Conservation (phyloP, 2,797 vertebrate genomes). For the Schizopygopsis pylzovi region DNA sequence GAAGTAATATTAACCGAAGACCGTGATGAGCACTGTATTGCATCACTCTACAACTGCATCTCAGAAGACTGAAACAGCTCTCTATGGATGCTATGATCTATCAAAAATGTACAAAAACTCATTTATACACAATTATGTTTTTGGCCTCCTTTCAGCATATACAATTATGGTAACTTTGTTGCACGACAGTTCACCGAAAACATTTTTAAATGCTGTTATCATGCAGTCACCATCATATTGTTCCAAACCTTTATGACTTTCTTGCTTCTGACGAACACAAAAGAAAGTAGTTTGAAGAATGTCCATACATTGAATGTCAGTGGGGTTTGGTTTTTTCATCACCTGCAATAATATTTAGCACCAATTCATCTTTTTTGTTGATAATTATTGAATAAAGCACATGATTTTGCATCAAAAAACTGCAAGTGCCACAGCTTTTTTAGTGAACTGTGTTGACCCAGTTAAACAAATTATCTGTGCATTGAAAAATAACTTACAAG, state of each 20-base stretch:
- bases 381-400: not conserved
- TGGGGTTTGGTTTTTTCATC: not conserved
- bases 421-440: not conserved
- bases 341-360: not conserved
- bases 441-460: not conserved
- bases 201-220: not conserved
- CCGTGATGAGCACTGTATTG: not conserved
- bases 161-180: not conserved
- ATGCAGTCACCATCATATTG: not conserved
- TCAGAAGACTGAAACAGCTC: not conserved
- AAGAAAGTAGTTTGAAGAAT: not conserved
- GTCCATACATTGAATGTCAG: no score
- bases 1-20: not conserved
- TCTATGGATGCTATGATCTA: not conserved
- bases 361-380: no score
- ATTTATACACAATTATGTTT: not conserved
- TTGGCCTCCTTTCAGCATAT: not conserved
- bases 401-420: not conserved
- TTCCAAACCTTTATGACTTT: not conserved
- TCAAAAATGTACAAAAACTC: not conserved
- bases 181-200: not conserved
- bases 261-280: not conserved
- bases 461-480: not conserved
- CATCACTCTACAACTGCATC: not conserved
- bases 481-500: not conserved